Evolutionary conservation across 2,888 invertebrate genomes (phyloP).

Genomic region (Aporophyla nigra): DNA sequence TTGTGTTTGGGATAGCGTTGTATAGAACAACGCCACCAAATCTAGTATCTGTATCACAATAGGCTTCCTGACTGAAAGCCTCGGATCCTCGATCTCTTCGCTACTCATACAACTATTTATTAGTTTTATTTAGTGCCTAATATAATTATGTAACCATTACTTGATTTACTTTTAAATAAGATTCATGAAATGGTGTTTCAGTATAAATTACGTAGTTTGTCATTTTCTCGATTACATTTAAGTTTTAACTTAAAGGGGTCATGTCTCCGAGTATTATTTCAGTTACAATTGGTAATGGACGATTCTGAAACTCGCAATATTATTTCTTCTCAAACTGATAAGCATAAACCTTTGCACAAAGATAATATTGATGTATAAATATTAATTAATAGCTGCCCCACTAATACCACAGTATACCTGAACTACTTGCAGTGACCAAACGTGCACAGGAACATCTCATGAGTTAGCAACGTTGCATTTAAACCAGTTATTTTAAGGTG

Average conservation of each 20-base stretch:
- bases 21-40: conserved; percentile 25
- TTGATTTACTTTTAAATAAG: conserved; percentile 17
- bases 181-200: conserved; percentile 34
- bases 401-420: conserved; percentile 44
- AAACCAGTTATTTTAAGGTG: too few species aligned
- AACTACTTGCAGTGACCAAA: conserved; percentile 32
- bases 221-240: conserved; percentile 21
- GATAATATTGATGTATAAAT: conserved; percentile 32
- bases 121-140: conserved; percentile 49
- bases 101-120: conserved; percentile 39
- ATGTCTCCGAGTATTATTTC: conserved; percentile 48
- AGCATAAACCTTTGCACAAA: conserved; percentile 30
- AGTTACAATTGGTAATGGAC: conserved; percentile 56
- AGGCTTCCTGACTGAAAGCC: conserved; percentile 62
- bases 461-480: not conserved
- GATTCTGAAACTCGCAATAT: conserved; percentile 50
- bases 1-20: conserved; percentile 54
- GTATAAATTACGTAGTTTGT: conserved; percentile 47
- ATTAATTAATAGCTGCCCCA: conserved; percentile 34
- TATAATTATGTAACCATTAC: conserved; percentile 53
- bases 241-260: conserved; percentile 23
- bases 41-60: conserved; percentile 64
- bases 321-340: conserved; percentile 29
- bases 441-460: not conserved
- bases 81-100: conserved; percentile 29